Evolutionary conservation across 1,140 invertebrate genomes (phyloP), one percentile per base, ranked within the genome.

Genomic region (Aethina tumida): DNA sequence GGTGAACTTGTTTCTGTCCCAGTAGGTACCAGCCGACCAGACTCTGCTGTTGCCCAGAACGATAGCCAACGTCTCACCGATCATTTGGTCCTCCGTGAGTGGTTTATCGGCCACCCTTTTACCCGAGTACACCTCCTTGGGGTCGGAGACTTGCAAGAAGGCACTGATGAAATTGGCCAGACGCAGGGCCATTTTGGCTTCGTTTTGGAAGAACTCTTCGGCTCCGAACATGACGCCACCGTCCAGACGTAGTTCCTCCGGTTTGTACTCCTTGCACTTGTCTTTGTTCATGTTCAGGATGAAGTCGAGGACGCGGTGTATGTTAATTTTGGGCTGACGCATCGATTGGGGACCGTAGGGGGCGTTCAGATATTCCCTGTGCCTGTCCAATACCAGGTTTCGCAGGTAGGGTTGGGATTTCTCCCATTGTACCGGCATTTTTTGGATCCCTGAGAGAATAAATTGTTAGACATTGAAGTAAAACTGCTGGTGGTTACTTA

Each of bases 1-100:
- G 1, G 86, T 81, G 60, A 97, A 98, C 65, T 96, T 95, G 58
- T 96, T 93, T 26, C 86, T 72, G 56, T 97, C 92, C 86, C 93
- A 99, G 58, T 81, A 95, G 10, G 83, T 88, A 16, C 90, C 90
- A 40, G 89, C 86, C 5, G 85, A 84, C 78, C 87, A 88, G 44
- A 97, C 84, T 63, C 82, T 84, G 26, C 82, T 81, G 62, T 97
- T 87, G 13, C 89, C 90, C 51, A 97, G 74, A 0, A 97, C 77
- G 29, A 94, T 70, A 10, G 92, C 81, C 10, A 98, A 58, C 1
- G 91, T 94, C 61, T 96, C 90, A 0, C 84, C 89, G 45, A 94
- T 84, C 77, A 95, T 86, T 68, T 95, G 89, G 72, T 94, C 89
- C 66, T 91, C 88, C 1, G 86, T 87, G 8, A 97, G 67, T 4